These are phyloP conservation scores for Neomicropteryx cornuta DNA, from an alignment of 1,140 invertebrate genomes.

Conservation along the genomic window DNA sequence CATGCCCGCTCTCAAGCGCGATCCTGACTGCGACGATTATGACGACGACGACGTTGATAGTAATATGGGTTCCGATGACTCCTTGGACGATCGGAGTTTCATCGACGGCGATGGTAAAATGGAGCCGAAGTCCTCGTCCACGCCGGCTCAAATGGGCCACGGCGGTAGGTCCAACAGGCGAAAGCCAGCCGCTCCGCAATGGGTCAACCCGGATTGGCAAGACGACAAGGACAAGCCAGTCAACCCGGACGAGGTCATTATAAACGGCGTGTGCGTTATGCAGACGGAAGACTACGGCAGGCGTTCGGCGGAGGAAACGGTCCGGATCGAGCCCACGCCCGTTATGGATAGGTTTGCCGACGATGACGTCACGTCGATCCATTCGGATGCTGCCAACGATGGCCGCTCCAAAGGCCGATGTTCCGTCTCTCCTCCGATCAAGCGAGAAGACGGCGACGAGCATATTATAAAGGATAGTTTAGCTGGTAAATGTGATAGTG, in stretches of 20 bases:
- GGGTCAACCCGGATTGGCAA: constrained; percentile 91
- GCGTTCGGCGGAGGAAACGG: constrained; percentile 52
- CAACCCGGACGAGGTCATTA: constrained; percentile 67
- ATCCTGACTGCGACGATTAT: constrained; percentile 60
- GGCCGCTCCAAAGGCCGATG: constrained; percentile 14
- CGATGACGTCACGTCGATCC: constrained; percentile 45
- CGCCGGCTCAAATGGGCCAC: constrained; percentile 34
- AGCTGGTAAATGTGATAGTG: constrained; percentile 20
- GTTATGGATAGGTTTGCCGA: constrained; percentile 44
- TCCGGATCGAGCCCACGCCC: constrained; percentile 59
- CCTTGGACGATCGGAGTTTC: constrained; percentile 38
- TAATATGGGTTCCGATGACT: constrained; percentile 69
- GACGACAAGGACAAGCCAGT: constrained; percentile 48
- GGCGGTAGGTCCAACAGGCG: constrained; percentile 52
- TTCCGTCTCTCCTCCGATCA: constrained; percentile 14
- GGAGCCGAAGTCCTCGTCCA: constrained; percentile 42
- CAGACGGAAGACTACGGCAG: constrained; percentile 61
- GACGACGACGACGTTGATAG: constrained; percentile 64
- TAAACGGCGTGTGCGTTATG: constrained; percentile 88
- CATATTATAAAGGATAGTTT: background rate
- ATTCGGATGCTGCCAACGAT: constrained; percentile 30
- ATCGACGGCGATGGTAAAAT: constrained; percentile 35
- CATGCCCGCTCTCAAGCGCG: constrained; percentile 68
- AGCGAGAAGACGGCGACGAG: constrained; percentile 15
- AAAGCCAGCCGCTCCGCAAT: constrained; percentile 91